These are phyloP conservation scores for Hyles euphorbiae DNA, from an alignment of 1,140 invertebrate genomes.

Conservation along the genomic window DNA sequence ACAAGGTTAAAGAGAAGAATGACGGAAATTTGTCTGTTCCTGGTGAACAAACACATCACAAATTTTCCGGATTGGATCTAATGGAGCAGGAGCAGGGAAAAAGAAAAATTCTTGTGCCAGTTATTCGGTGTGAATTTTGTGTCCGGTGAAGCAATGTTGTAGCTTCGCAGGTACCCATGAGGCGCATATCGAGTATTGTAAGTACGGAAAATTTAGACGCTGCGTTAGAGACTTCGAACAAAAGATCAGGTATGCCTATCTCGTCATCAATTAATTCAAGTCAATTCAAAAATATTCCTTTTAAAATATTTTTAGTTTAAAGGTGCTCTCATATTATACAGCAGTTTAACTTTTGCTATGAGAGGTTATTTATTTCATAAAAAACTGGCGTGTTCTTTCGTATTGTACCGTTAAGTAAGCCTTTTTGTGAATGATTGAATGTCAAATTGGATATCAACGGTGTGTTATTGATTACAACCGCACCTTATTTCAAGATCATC, in stretches of 20 bases:
- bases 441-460: too few species aligned
- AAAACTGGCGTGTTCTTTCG: too few species aligned
- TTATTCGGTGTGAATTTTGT: conserved; percentile 40
- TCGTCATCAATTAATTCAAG: too few species aligned
- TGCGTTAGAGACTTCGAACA: conserved; percentile 13
- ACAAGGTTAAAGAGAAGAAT: conserved; percentile 50
- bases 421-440: too few species aligned
- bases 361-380: too few species aligned
- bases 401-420: too few species aligned
- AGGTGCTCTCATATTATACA: too few species aligned
- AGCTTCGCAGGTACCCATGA: conserved; percentile 1
- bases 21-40: conserved; percentile 55
- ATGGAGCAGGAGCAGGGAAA: conserved; percentile 32
- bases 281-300: too few species aligned
- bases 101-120: conserved; percentile 32
- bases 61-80: conserved; percentile 30
- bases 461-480: too few species aligned
- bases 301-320: too few species aligned
- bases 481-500: too few species aligned
- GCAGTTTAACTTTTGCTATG: too few species aligned
- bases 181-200: conserved; percentile 22
- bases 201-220: conserved; percentile 45
- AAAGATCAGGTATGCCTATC: conserved; percentile 22
- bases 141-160: conserved; percentile 18
- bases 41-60: conserved; percentile 44